Conservation (phyloP, 2,113 vertebrate species). For the Strix aluco region DNA sequence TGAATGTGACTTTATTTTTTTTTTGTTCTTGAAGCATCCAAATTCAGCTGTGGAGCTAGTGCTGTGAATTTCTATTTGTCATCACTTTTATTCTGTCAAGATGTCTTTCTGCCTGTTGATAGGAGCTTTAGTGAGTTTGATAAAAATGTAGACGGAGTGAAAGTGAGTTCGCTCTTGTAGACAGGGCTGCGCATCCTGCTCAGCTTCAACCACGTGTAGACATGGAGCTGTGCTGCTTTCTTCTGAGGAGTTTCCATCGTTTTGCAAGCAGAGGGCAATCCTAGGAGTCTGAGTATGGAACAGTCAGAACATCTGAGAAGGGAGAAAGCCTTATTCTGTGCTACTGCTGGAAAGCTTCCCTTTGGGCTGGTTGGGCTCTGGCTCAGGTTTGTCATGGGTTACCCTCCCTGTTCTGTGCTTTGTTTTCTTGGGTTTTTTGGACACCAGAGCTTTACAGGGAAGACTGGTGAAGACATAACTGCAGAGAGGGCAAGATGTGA, state of each 20-base stretch:
- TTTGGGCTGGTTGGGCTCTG: background rate
- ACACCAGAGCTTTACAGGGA: background rate
- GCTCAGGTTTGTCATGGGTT: background rate
- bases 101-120: background rate
- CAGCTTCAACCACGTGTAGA: rapidly evolving
- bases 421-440: background rate
- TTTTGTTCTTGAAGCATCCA: background rate
- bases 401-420: background rate
- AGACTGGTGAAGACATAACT: background rate
- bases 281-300: background rate
- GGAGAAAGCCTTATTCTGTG: background rate
- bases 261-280: background rate
- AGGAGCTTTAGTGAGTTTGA: background rate
- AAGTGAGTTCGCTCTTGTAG: background rate
- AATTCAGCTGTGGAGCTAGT: background rate
- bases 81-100: background rate
- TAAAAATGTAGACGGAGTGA: background rate
- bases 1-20: background rate
- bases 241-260: background rate
- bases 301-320: background rate
- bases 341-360: background rate
- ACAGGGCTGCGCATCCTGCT: rapidly evolving
- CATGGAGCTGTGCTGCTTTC: rapidly evolving
- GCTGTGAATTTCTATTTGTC: background rate
- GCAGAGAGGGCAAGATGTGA: background rate